Evolutionary conservation across 2,113 vertebrate genomes (phyloP).

Genomic region (Catharus bicknelli): DNA sequence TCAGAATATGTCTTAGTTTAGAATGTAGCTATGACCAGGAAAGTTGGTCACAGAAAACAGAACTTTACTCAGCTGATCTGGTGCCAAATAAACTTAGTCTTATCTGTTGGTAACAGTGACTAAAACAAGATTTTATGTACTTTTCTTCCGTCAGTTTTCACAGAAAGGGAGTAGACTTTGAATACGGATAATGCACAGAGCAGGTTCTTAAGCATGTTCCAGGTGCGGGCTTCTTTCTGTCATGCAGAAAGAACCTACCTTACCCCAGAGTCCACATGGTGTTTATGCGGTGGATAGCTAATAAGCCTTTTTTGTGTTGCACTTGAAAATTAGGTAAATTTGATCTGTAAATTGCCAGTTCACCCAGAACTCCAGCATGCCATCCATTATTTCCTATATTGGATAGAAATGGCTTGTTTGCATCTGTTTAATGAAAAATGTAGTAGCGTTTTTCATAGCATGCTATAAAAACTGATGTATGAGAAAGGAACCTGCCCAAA

Average conservation of each 20-base stretch:
- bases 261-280: background rate
- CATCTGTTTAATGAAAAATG: background rate
- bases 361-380: background rate
- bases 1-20: background rate
- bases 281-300: background rate
- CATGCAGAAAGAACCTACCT: background rate
- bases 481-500: background rate
- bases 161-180: background rate
- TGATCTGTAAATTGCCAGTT: background rate
- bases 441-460: background rate
- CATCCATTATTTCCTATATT: background rate
- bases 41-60: background rate
- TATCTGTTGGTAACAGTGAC: background rate
- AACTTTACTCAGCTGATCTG: background rate
- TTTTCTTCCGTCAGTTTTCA: slow-evolving; percentile 22
- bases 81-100: background rate
- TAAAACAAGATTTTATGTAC: background rate
- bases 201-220: background rate
- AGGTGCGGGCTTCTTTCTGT: background rate
- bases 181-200: background rate
- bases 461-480: background rate
- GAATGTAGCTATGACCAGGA: background rate
- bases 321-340: background rate
- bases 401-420: background rate
- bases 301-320: background rate